Evolutionary conservation across 2,888 invertebrate genomes (phyloP).

Genomic region (Elegia similella): DNA sequence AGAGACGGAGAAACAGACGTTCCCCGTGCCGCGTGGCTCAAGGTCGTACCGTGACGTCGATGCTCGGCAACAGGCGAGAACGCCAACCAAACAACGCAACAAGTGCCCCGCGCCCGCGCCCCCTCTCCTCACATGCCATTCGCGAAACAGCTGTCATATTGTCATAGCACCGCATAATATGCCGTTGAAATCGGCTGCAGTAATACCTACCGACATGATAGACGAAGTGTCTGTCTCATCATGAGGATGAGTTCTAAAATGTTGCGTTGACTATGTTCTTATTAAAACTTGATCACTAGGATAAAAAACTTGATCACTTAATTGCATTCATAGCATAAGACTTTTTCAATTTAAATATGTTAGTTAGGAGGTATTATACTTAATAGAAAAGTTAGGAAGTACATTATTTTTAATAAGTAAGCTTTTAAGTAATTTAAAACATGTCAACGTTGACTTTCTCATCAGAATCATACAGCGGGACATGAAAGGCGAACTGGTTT

Average conservation of each 20-base stretch:
- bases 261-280: too few species aligned
- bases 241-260: too few species aligned
- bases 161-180: constrained; percentile 32
- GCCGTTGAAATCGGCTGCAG: neutral
- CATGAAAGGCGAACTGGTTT: neutral
- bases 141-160: constrained; percentile 51
- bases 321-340: neutral
- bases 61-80: constrained; percentile 64
- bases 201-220: too few species aligned
- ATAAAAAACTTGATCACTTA: too few species aligned
- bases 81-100: constrained; percentile 77
- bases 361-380: neutral
- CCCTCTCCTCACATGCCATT: constrained; percentile 58
- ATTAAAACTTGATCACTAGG: too few species aligned
- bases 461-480: too few species aligned
- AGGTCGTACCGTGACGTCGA: constrained; percentile 67
- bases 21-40: constrained; percentile 56
- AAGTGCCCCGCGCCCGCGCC: constrained; percentile 70
- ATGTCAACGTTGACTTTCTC: neutral
- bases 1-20: constrained; percentile 41
- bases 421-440: neutral
- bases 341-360: neutral
- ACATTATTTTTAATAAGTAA: neutral
- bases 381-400: neutral
- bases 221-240: neutral